A percentile compares a stretch with the other conserved stretches of the same genome.
Evolutionary conservation across 2,888 invertebrate genomes (phyloP).

Genomic region (Cephalotes varians): DNA sequence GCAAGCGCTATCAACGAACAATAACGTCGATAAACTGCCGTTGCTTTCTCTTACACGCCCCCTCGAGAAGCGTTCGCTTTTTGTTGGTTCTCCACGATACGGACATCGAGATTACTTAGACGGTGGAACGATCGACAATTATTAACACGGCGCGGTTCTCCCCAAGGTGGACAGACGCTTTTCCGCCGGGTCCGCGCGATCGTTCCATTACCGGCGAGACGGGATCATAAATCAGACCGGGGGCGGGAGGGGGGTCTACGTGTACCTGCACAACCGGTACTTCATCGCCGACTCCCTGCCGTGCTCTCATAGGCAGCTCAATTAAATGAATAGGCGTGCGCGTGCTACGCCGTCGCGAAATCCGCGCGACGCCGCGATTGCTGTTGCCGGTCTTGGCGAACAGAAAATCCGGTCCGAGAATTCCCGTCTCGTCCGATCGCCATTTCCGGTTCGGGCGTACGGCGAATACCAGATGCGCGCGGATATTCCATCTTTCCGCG

Average conservation of each 20-base stretch:
- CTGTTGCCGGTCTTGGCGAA: neutral
- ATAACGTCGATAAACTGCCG: constrained; percentile 29
- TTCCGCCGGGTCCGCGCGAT: constrained; percentile 61
- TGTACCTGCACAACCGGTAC: constrained; percentile 70
- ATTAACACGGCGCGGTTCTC: constrained; percentile 47
- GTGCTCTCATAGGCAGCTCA: constrained; percentile 66
- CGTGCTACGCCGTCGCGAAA: constrained; percentile 56
- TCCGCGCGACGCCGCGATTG: constrained; percentile 31
- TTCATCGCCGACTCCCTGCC: constrained; percentile 53
- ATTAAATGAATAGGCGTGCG: constrained; percentile 67
- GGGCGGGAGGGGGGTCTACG: constrained; percentile 36
- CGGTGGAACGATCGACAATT: constrained; percentile 33
- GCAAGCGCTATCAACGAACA: constrained; percentile 21
- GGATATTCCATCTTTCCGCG: constrained; percentile 35
- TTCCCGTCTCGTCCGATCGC: constrained; percentile 35
- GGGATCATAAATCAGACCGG: constrained; percentile 70
- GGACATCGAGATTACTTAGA: constrained; percentile 20
- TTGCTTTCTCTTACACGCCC: constrained; percentile 29
- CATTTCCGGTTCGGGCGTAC: constrained; percentile 37
- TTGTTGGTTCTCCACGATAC: neutral
- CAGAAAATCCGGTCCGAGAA: constrained; percentile 26
- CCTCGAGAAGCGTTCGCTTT: neutral
- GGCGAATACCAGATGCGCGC: constrained; percentile 40
- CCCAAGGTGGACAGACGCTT: constrained; percentile 61
- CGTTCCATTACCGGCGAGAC: constrained; percentile 71